Conservation (phyloP, 2,888 invertebrate genomes). For the Brenthis ino region DNA sequence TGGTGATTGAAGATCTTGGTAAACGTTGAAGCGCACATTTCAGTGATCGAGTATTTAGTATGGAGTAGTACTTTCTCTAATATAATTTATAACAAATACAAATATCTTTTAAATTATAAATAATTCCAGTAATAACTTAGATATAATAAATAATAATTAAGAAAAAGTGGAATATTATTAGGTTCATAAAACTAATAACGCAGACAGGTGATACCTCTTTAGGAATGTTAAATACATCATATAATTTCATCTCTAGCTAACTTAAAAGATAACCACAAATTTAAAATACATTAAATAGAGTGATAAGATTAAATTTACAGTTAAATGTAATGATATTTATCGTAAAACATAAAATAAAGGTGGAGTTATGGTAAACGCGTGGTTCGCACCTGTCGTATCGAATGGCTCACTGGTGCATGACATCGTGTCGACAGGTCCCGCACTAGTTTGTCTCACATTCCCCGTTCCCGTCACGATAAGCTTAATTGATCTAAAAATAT, state of each 20-base stretch:
- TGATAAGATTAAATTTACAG: constrained; percentile 8
- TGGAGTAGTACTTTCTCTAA: no score
- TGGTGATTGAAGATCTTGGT: neutral
- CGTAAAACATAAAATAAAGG: constrained; percentile 8
- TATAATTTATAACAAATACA: no score
- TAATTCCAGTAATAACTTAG: no score
- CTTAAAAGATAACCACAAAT: no score
- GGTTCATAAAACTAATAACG: no score
- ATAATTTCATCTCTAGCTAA: no score
- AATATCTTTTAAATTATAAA: no score
- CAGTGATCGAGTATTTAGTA: no score
- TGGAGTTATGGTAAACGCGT: constrained; percentile 29
- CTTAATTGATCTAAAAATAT: constrained; percentile 4
- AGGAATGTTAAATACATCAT: no score
- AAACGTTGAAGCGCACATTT: neutral
- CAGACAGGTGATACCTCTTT: no score
- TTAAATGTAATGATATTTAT: neutral
- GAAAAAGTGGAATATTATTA: no score
- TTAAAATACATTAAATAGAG: neutral
- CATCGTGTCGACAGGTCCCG: constrained; percentile 54
- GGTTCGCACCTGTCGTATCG: constrained; percentile 66
- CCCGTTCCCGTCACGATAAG: constrained; percentile 29
- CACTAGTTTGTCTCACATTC: constrained; percentile 25
- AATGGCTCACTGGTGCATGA: constrained; percentile 65
- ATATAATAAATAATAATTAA: no score